Base-by-base conservation (phyloP, 2,888 invertebrate species). In the Dioctria linearis region DNA sequence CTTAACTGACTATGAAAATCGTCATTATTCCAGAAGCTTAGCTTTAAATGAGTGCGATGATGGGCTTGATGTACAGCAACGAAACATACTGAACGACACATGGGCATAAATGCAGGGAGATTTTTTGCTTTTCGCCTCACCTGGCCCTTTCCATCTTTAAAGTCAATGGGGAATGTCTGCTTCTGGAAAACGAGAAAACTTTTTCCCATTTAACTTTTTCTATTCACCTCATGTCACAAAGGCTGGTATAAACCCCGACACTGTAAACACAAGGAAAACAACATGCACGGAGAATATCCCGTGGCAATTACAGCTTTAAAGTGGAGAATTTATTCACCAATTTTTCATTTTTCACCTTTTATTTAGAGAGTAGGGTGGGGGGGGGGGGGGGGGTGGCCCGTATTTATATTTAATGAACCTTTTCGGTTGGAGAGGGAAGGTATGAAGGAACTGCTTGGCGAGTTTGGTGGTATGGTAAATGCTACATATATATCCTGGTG, bases 161-260 rank as follows among this genome's bases (percentile, higher is more conserved):
- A 67, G 67, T 13, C 59, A 42, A 42, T 25, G 75, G 75, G 75
- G 57, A 75, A 42, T 59, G 61, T 75, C 75, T 75, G 59, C 59
- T 61, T 9, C 75, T 75, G 13, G 75, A 75, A 75, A 75, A 75
- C 75, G 75, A 75, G 75, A 75, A 75, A 75, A 75, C 75, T 75
- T 75, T 75, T 75, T 75, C 75, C 75, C 75, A 75, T 75, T 75
- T 75, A 75, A 75, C 75, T 75, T 75, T 75, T 75, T 75, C 75
- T 75, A 75, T 75, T 75, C 75, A 75, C 75, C 75, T 75, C 61
- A 59, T 61, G 75, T 75, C 75, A 75, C 75, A 75, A 75, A 75
- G 75, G 39, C 42, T 46, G 43, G 75, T 9, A 61, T 25, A 61
- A 75, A 59, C 75, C 25, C 25, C 75, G 42, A 25, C 75, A 57